Evolutionary conservation across 2,888 invertebrate species (phyloP).

Genomic region (Laothoe populi): DNA sequence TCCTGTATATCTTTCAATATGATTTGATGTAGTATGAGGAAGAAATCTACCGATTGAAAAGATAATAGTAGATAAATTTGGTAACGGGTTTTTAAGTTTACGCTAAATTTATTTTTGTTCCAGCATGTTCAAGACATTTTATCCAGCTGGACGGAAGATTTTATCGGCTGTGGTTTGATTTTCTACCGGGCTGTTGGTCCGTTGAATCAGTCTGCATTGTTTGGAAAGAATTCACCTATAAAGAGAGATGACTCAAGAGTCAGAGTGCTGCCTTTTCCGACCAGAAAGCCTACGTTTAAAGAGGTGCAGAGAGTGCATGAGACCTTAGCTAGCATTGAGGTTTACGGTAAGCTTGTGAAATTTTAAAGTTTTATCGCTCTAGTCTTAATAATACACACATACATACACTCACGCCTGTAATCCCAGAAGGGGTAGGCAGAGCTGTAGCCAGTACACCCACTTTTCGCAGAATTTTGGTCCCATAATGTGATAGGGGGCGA

Average conservation of each 20-base stretch:
- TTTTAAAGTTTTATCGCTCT: neutral
- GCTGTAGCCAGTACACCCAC: too few relatives aligned
- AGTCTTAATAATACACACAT: too few relatives aligned
- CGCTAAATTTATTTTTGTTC: conserved; percentile 41
- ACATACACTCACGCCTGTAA: too few relatives aligned
- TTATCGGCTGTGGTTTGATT: conserved; percentile 88
- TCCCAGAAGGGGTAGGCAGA: too few relatives aligned
- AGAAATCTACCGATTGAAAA: too few relatives aligned
- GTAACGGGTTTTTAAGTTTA: too few relatives aligned
- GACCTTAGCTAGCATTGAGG: conserved; percentile 86
- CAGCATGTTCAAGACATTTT: conserved; percentile 92
- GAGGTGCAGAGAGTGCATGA: conserved; percentile 91
- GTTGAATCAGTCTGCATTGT: conserved; percentile 88
- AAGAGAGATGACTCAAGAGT: conserved; percentile 86
- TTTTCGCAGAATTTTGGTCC: too few relatives aligned
- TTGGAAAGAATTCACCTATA: conserved; percentile 89
- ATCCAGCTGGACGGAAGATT: conserved; percentile 87
- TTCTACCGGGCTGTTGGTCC: conserved; percentile 91
- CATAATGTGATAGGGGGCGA: too few relatives aligned
- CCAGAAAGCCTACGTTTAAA: conserved; percentile 91
- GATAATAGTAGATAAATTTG: too few relatives aligned
- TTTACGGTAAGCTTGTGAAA: conserved; percentile 84
- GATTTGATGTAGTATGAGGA: too few relatives aligned
- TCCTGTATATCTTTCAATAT: too few relatives aligned
- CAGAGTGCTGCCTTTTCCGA: conserved; percentile 91